A percentile compares a stretch with the other conserved stretches of the same genome.
Evolutionary conservation across 1,140 invertebrate species (phyloP).

Genomic region (Dendroctonus ponderosae): DNA sequence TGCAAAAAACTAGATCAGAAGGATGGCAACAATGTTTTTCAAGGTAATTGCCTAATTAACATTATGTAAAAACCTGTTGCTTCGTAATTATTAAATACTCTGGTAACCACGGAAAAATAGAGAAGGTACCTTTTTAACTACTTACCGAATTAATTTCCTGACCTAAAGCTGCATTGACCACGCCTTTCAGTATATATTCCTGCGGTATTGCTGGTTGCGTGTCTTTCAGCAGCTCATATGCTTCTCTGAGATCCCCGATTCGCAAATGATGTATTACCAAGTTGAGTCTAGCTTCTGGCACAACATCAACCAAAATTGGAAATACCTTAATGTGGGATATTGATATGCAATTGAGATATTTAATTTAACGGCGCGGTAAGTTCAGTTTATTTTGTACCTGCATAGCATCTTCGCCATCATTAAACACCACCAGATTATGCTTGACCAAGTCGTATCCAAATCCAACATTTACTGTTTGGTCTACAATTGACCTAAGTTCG

Average conservation of each 20-base stretch:
- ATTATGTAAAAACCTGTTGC: too few relatives aligned
- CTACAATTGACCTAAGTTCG: constrained; percentile 76
- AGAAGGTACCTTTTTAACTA: background rate
- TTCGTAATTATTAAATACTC: too few relatives aligned
- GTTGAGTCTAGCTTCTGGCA: constrained; percentile 95
- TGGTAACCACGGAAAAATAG: too few relatives aligned
- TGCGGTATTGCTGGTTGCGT: constrained; percentile 90
- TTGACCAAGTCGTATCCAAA: constrained; percentile 92
- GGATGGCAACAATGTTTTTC: too few relatives aligned
- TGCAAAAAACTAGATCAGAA: too few relatives aligned
- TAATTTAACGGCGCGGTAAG: background rate
- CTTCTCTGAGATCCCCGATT: constrained; percentile 87
- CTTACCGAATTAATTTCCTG: constrained; percentile 87
- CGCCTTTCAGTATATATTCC: constrained; percentile 95
- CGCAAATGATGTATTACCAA: constrained; percentile 93
- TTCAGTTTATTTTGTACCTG: constrained; percentile 52
- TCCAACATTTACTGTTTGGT: constrained; percentile 76
- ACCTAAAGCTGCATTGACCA: constrained; percentile 90
- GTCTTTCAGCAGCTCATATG: constrained; percentile 87
- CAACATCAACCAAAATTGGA: constrained; percentile 88
- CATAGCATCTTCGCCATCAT: constrained; percentile 90
- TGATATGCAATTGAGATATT: background rate
- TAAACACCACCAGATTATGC: constrained; percentile 96
- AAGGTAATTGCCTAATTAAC: too few relatives aligned
- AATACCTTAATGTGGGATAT: constrained; percentile 59